A percentile compares a stretch with the other conserved stretches of the same genome.
These are phyloP conservation scores for Pectinophora gossypiella DNA, from an alignment of 1,140 invertebrate genomes.

Conservation along the genomic window DNA sequence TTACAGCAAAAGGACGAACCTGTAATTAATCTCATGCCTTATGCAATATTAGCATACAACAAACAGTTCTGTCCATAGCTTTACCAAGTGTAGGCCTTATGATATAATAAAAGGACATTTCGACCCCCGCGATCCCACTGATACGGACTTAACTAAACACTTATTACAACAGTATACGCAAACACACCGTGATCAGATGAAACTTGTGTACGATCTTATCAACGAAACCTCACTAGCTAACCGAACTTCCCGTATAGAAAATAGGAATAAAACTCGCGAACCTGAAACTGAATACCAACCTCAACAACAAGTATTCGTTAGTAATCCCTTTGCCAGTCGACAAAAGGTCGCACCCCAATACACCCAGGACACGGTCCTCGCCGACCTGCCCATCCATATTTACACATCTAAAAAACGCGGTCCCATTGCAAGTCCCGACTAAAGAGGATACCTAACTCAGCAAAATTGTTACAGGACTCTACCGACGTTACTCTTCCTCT, in stretches of 20 bases:
- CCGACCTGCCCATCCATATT: background rate
- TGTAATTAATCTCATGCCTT: background rate
- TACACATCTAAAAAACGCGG: conserved; percentile 2
- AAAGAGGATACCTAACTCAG: background rate
- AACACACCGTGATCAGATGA: background rate
- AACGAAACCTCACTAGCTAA: background rate
- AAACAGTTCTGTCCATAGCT: background rate
- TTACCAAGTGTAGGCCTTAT: background rate
- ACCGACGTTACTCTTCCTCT: background rate
- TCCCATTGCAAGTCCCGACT: background rate
- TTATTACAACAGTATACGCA: background rate
- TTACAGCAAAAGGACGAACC: background rate
- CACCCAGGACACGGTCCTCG: background rate
- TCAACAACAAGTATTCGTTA: background rate
- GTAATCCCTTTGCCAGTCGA: background rate
- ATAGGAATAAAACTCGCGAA: background rate
- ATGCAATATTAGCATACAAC: background rate
- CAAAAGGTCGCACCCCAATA: background rate
- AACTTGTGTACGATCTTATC: background rate
- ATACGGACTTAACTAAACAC: background rate
- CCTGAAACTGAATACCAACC: background rate
- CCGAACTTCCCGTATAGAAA: background rate
- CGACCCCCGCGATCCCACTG: background rate
- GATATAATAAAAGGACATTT: background rate
- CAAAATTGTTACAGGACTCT: background rate